These are phyloP conservation scores for Luidia sarsii DNA, from an alignment of 53 echinoderm and acorn worm genomes.

Conservation along the genomic window DNA sequence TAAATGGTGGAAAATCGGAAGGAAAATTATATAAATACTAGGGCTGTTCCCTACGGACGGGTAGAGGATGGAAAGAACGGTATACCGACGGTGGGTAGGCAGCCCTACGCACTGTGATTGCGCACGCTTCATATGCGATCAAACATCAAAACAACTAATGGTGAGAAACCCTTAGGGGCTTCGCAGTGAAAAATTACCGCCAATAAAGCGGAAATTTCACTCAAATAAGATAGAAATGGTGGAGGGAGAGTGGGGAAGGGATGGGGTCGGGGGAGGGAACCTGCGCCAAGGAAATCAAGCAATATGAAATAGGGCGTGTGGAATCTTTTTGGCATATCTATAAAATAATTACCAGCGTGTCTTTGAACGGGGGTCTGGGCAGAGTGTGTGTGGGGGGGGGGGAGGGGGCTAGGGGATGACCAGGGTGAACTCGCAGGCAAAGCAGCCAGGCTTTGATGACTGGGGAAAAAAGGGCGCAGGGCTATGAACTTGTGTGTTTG, in stretches of 20 bases:
- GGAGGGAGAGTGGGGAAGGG: not conserved
- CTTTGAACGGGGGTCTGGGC: not conserved
- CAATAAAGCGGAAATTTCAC: conserved; percentile 48
- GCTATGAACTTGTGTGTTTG: conserved; percentile 38
- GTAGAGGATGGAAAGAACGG: not conserved
- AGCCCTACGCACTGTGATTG: conserved; percentile 32
- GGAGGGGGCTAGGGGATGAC: not conserved
- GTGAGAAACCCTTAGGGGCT: conserved; percentile 30
- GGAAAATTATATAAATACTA: conserved; percentile 57
- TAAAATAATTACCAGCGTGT: conserved; percentile 51
- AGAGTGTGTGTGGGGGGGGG: too few relatives aligned
- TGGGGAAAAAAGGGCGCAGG: not conserved
- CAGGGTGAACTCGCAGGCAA: not conserved
- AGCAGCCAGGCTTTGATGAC: not conserved
- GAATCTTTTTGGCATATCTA: conserved; percentile 54
- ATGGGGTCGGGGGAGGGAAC: not conserved
- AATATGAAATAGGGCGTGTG: conserved; percentile 57
- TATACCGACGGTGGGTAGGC: not conserved
- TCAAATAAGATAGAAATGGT: conserved; percentile 50
- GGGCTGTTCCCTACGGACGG: conserved; percentile 9
- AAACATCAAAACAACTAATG: conserved; percentile 57
- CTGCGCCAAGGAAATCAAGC: conserved; percentile 51
- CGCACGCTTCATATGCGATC: conserved; percentile 55
- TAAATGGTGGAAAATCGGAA: conserved; percentile 61
- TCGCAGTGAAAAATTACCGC: conserved; percentile 47